These are phyloP conservation scores for Corythornis vintsioides DNA, from an alignment of 2,113 vertebrate genomes.

Conservation along the genomic window DNA sequence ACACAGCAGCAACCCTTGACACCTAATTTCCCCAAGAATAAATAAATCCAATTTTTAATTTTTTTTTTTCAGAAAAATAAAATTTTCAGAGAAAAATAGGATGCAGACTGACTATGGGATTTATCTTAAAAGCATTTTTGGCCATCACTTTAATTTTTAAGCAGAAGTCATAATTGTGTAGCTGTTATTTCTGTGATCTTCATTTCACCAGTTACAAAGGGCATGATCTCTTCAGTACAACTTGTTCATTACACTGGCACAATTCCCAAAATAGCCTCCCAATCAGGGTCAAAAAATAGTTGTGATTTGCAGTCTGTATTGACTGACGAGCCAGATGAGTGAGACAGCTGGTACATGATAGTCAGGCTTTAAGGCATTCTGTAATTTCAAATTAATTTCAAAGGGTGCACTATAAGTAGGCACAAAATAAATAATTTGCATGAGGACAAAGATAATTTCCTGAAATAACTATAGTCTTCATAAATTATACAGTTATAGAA, in stretches of 20 bases:
- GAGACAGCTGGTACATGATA: conserved; percentile 53
- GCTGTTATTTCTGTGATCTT: not conserved
- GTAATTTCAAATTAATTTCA: conserved; percentile 60
- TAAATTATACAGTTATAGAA: conserved; percentile 23
- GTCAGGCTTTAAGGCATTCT: conserved; percentile 39
- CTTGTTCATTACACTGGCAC: conserved; percentile 1
- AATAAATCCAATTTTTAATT: not conserved
- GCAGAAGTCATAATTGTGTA: not conserved
- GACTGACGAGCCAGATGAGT: conserved; percentile 58
- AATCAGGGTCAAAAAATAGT: conserved; percentile 43
- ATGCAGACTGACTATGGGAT: not conserved
- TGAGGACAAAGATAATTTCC: conserved; percentile 33
- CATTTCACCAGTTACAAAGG: not conserved
- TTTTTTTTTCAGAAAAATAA: no score
- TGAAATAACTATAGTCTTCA: not conserved
- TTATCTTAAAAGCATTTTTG: not conserved
- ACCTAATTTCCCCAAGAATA: not conserved
- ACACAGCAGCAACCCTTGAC: not conserved
- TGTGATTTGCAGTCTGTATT: conserved; percentile 43
- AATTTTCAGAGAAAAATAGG: not conserved
- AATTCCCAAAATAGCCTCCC: conserved; percentile 44
- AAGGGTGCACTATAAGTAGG: conserved; percentile 24
- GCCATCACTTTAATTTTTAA: not conserved
- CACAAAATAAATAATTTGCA: conserved; percentile 56
- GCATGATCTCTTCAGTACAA: conserved; percentile 21